phyloP scores from a whole-genome alignment of 2,888 invertebrate species.

The Listrodromus nycthemerus region DNA sequence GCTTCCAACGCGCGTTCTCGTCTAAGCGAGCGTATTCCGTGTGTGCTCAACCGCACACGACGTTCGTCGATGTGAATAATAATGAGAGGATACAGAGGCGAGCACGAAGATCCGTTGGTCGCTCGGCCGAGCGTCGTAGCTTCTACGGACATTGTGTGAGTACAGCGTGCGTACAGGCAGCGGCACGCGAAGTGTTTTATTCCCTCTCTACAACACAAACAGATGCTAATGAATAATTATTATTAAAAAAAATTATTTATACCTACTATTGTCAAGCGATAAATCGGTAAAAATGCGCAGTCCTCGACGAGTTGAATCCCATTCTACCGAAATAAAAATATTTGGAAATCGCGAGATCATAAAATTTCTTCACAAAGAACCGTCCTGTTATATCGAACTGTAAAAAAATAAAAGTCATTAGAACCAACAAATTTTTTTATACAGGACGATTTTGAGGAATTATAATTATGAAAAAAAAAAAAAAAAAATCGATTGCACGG shows the following conservation, averaged over 20 bases:
- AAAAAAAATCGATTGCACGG: too few species aligned
- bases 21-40: conserved; percentile 1
- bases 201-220: not conserved
- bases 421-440: not conserved
- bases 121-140: not conserved
- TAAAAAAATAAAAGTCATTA: not conserved
- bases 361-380: not conserved
- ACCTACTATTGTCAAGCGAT: too few species aligned
- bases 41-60: conserved; percentile 24
- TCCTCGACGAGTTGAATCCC: too few species aligned
- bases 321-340: too few species aligned
- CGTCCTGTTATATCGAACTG: too few species aligned
- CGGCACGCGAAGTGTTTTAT: conserved; percentile 10
- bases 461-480: too few species aligned
- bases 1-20: conserved; percentile 31
- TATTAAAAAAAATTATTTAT: too few species aligned
- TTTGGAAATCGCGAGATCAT: not conserved
- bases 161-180: not conserved
- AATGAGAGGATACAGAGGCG: conserved; percentile 39
- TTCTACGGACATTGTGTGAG: not conserved
- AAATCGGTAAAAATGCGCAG: too few species aligned
- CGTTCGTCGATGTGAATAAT: conserved; percentile 67
- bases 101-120: conserved; percentile 30
- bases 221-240: too few species aligned
- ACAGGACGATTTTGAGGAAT: too few species aligned